A percentile compares a stretch with the other conserved stretches of the same genome.
Evolutionary conservation across 2,797 vertebrate species (phyloP).

Genomic region (Alcedo atthis): DNA sequence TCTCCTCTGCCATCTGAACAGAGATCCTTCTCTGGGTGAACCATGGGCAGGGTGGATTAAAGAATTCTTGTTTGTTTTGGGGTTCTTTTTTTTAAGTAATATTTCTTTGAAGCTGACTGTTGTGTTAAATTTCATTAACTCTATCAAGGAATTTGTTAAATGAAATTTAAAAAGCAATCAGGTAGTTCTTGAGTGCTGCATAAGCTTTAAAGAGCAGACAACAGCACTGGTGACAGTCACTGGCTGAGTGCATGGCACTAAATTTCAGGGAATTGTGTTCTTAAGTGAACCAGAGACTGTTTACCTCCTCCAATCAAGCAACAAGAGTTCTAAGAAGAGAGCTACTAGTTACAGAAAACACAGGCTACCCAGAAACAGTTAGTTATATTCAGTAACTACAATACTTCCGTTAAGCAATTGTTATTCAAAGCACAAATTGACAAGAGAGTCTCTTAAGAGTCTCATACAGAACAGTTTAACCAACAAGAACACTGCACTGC

Average conservation of each 20-base stretch:
- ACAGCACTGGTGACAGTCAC: background rate
- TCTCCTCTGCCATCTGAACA: background rate
- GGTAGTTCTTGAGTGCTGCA: background rate
- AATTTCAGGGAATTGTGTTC: background rate
- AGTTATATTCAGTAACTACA: background rate
- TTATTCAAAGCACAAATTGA: background rate
- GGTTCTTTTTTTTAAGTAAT: background rate
- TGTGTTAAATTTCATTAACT: background rate
- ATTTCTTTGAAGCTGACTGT: background rate
- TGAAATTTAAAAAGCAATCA: background rate
- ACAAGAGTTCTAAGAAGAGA: background rate
- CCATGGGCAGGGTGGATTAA: slow-evolving; percentile 57
- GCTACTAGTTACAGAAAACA: background rate
- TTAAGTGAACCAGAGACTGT: background rate
- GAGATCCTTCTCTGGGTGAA: background rate
- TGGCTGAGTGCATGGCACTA: background rate
- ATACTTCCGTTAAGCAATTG: background rate
- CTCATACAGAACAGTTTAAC: background rate
- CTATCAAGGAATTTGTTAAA: background rate
- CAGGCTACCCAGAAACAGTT: background rate
- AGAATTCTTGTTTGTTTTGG: too few species aligned
- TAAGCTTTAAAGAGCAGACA: background rate
- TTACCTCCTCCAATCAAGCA: background rate
- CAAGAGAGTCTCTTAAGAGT: background rate
- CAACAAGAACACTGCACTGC: background rate